These are phyloP conservation scores for Laothoe populi DNA, from an alignment of 2,888 invertebrate genomes.

Conservation along the genomic window DNA sequence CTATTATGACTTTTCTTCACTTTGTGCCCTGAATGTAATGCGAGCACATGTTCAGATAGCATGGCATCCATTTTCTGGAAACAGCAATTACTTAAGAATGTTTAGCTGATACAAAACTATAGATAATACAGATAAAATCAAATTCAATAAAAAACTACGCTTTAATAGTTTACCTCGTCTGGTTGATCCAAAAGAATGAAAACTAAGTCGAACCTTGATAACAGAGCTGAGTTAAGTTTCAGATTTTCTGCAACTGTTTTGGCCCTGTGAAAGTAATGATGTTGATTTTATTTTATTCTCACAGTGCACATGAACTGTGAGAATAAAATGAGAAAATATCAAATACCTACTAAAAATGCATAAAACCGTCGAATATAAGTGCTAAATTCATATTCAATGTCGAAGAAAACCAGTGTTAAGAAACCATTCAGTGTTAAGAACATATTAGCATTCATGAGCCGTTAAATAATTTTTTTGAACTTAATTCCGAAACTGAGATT, in stretches of 20 bases:
- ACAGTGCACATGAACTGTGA: too few species aligned
- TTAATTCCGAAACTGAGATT: too few species aligned
- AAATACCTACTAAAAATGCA: too few species aligned
- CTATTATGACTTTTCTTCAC: conserved; percentile 50
- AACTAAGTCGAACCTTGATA: conserved; percentile 96
- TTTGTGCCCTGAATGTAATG: conserved; percentile 86
- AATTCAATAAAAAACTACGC: not conserved
- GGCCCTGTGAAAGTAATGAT: conserved; percentile 72
- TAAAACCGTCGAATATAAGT: too few species aligned
- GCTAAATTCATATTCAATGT: too few species aligned
- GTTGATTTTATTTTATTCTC: not conserved
- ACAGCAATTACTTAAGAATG: not conserved
- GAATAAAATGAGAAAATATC: too few species aligned
- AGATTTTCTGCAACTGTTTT: conserved; percentile 96
- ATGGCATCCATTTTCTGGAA: conserved; percentile 89
- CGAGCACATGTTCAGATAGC: conserved; percentile 93
- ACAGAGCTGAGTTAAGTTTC: conserved; percentile 92
- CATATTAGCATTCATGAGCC: too few species aligned
- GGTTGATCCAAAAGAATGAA: conserved; percentile 96
- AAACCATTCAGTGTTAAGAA: too few species aligned
- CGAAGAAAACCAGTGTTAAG: too few species aligned
- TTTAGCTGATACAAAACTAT: not conserved
- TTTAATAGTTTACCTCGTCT: conserved; percentile 85
- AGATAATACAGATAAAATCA: not conserved
- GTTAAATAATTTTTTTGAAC: too few species aligned